Base-by-base conservation (phyloP, 2,113 vertebrate genomes). In the Toxotes jaculatrix region DNA sequence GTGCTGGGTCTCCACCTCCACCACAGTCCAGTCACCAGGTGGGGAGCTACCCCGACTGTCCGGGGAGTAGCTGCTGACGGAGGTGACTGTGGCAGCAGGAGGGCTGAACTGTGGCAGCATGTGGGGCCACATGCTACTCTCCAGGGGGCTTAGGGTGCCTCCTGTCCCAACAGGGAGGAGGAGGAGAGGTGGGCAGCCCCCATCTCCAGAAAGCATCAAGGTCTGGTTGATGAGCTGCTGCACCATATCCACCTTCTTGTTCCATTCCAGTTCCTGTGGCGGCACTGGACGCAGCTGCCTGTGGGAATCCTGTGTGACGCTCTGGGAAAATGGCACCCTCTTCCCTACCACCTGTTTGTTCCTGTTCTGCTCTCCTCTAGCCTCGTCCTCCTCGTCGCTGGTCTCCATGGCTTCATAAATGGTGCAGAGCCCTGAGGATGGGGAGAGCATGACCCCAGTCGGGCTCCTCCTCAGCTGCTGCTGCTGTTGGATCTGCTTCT, bases 1-100 rank as follows among this genome's bases (percentile, higher is more conserved):
- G 90, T 97, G 97, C 57, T 96, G 96, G 4, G 96, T 97, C 92
- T 97, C 97, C 83, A 97, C 95, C 87, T 97, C 97, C 75, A 98
- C 97, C 68, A 97, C 96, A 0, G 96, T 97, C 97, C 97, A 97
- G 89, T 97, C 96, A 3, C 96, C 96, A 27, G 95, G 93, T 0
- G 96, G 92, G 23, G 90, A 92, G 80, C 94, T 95, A 53, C 92
- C 91, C 67, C 86, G 89, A 38, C 95, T 95, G 77, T 96, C 96
- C 0, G 96, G 96, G 63, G 97, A 97, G 91, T 96, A 97, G 91
- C 96, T 97, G 82, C 96, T 96, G 82, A 97, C 96, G 0, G 97
- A 97, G 27, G 96, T 97, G 88, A 98, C 94, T 7, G 95, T 97
- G 36, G 96, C 96, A 0, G 92, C 85, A 1, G 96, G 95, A 68